Percentiles rank a stretch among this genome's conserved stretches.
Evolutionary conservation across 2,797 vertebrate genomes (phyloP).

Genomic region (Alca torda): DNA sequence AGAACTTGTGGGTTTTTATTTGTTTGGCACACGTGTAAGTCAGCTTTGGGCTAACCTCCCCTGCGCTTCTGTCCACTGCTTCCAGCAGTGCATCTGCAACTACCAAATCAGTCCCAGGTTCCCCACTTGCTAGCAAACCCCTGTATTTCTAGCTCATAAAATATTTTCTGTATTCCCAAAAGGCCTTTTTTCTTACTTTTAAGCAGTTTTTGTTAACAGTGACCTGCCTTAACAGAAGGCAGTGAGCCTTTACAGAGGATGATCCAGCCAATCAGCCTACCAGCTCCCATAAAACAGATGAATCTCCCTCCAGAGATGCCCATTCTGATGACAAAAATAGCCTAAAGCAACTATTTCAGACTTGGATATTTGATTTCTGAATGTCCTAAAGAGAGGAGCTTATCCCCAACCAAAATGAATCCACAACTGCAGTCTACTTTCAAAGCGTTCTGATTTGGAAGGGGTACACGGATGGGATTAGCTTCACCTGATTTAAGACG

Average conservation of each 20-base stretch:
- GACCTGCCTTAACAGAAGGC: neutral
- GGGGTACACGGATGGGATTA: rapidly evolving
- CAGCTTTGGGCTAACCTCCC: neutral
- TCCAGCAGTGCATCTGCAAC: neutral
- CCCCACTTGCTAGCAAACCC: neutral
- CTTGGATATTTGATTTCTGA: neutral
- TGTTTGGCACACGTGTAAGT: neutral
- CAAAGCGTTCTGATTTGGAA: neutral
- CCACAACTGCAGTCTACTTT: neutral
- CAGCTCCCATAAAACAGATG: neutral
- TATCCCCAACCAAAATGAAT: neutral
- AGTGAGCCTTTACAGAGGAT: neutral
- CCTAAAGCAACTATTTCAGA: neutral
- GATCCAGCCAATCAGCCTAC: neutral
- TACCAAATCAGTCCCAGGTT: neutral
- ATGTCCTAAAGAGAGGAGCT: neutral
- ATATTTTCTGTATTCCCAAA: neutral
- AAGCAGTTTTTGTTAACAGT: neutral
- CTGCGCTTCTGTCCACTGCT: neutral
- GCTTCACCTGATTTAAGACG: neutral
- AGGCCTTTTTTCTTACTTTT: neutral
- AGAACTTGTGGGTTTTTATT: neutral
- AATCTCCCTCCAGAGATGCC: neutral
- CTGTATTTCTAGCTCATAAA: neutral
- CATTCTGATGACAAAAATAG: neutral